Evolutionary conservation across 2,113 vertebrate genomes (phyloP), one percentile per base, ranked within the genome.

Genomic region (Gallinago jamesoni): DNA sequence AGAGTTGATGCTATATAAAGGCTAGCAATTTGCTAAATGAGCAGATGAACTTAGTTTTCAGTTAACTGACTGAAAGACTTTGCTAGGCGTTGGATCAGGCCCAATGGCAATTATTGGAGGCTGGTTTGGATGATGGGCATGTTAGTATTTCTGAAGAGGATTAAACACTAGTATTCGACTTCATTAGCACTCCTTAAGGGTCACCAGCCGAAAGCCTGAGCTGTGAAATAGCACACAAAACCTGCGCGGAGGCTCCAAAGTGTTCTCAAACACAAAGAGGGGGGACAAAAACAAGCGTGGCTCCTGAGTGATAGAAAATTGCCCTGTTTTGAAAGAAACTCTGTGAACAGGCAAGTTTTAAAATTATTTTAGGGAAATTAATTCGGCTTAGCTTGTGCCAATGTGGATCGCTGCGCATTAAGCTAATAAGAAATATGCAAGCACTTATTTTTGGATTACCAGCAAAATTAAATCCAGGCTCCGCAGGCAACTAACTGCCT

Each of bases 401-500:
- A 98, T 97, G 96, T 91, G 94, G 91, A 95, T 98, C 96, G 97
- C 97, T 97, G 97, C 43, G 83, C 97, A 99, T 99, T 99, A 99
- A 98, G 98, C 98, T 98, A 99, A 99, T 98, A 98, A 98, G 98
- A 99, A 99, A 97, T 98, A 98, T 98, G 98, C 98, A 98, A 98
- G 98, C 98, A 99, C 98, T 99, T 99, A 99, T 98, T 98, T 98
- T 97, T 98, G 98, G 98, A 99, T 99, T 99, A 98, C 98, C 97
- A 98, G 96, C 97, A 97, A 99, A 99, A 99, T 99, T 99, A 99
- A 99, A 99, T 99, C 99, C 99, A 99, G 99, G 98, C 98, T 98
- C 98, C 33, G 2, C 91, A 89, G 92, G 91, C 96, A 95, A 96
- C 97, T 98, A 98, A 98, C 98, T 96, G 95, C 96, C 96, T 97